phyloP scores from a whole-genome alignment of 2,888 invertebrate species.

The Apodemia zela region DNA sequence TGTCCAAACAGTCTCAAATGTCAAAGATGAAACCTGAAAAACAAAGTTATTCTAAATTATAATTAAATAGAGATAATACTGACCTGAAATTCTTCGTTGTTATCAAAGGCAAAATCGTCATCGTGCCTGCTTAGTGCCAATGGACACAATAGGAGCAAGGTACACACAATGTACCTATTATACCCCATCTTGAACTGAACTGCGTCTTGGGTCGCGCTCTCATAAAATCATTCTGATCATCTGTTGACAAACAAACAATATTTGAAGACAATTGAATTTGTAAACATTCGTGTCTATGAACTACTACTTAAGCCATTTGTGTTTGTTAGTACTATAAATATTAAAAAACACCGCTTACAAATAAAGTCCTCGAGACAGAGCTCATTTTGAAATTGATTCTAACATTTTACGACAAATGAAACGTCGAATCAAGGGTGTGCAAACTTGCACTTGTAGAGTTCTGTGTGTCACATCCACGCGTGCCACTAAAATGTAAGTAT shows the following conservation, averaged over 20 bases:
- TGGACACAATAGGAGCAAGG: conserved; percentile 63
- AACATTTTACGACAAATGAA: no score
- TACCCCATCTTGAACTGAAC: conserved; percentile 54
- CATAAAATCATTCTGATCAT: conserved; percentile 66
- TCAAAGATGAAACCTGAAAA: background rate
- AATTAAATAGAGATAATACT: conserved; percentile 25
- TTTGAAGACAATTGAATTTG: background rate
- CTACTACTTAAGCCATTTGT: background rate
- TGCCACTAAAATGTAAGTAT: no score
- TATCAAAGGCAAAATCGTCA: conserved; percentile 76
- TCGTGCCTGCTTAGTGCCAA: conserved; percentile 67
- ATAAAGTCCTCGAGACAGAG: background rate
- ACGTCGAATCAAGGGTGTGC: no score
- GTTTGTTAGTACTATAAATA: background rate
- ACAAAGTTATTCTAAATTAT: background rate
- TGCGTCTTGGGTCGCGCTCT: conserved; percentile 42
- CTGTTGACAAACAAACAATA: conserved; percentile 49
- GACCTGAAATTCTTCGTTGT: conserved; percentile 73
- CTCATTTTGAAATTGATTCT: background rate
- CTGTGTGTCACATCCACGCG: no score
- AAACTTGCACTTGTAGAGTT: no score
- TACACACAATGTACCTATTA: conserved; percentile 56
- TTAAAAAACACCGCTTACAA: background rate
- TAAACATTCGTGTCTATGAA: conserved; percentile 1
- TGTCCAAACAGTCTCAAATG: background rate